Evolutionary conservation across 1,140 invertebrate species (phyloP).

Genomic region (Drosophila pectinifera): DNA sequence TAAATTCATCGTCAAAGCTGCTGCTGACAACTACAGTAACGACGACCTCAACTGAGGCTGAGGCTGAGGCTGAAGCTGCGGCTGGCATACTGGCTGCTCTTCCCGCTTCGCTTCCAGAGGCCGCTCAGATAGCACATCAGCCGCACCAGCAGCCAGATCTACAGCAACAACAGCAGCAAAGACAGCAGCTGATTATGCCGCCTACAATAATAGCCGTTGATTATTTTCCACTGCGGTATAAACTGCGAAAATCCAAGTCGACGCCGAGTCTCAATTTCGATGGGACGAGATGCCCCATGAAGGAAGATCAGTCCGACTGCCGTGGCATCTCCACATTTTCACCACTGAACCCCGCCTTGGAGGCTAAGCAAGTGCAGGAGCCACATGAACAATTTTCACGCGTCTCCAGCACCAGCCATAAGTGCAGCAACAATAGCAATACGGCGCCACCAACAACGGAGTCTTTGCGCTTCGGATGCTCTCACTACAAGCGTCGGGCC

Average conservation of each 20-base stretch:
- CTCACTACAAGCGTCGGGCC: slow-evolving; percentile 91
- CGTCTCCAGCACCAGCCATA: slow-evolving; percentile 29
- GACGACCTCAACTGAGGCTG: slow-evolving; percentile 61
- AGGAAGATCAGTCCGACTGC: slow-evolving; percentile 29
- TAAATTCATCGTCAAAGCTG: slow-evolving; percentile 76
- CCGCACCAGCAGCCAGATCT: slow-evolving; percentile 18
- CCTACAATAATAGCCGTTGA: slow-evolving; percentile 36
- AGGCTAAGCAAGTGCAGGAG: slow-evolving; percentile 50
- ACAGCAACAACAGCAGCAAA: slow-evolving; percentile 19
- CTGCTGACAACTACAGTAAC: slow-evolving; percentile 28
- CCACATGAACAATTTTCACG: slow-evolving; percentile 6
- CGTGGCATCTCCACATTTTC: slow-evolving; percentile 3
- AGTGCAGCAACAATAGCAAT: slow-evolving; percentile 39
- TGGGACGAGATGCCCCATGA: slow-evolving; percentile 29
- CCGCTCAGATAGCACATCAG: slow-evolving; percentile 35
- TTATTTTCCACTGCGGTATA: slow-evolving; percentile 16
- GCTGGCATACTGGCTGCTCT: slow-evolving; percentile 13
- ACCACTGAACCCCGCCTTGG: slow-evolving; percentile 30
- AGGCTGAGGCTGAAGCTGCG: slow-evolving; percentile 15
- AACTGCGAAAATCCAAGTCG: slow-evolving; percentile 72
- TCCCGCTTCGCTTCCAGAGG: slow-evolving; percentile 19
- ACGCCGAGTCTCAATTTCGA: slow-evolving; percentile 63
- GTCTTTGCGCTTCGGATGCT: slow-evolving; percentile 87
- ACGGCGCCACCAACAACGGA: slow-evolving; percentile 59
- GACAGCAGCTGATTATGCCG: slow-evolving; percentile 49